Evolutionary conservation across 1,140 invertebrate genomes (phyloP), one percentile per base, ranked within the genome.

Genomic region (Tetramorium alpestre): DNA sequence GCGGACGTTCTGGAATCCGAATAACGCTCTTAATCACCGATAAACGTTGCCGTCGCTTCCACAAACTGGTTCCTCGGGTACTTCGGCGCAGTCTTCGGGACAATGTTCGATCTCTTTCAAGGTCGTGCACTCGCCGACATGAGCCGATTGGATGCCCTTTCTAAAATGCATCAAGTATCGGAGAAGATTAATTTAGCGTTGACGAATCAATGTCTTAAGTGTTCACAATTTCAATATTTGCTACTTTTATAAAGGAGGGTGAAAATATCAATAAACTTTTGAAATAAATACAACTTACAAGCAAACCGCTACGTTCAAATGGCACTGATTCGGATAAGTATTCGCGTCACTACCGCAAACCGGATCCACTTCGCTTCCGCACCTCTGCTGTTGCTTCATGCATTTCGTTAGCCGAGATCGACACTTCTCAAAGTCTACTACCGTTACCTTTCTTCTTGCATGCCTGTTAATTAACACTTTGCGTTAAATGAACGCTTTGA

Each of bases 1-100:
- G 16, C 22, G 84, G 49, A 89, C 77, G 41, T 86, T 60, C 60
- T 65, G 87, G 87, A 87, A 90, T 91, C 58, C 70, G 85, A 91
- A 91, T 91, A 91, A 89, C 87, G 5, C 54, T 87, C 44, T 86
- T 91, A 91, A 91, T 91, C 89, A 98, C 97, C 96, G 97, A 95
- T 99, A 99, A 86, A 98, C 98, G 92, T 98, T 98, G 89, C 98
- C 98, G 93, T 99, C 98, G 54, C 97, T 98, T 51, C 98, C 98
- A 94, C 98, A 99, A 82, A 98, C 97, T 16, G 98, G 98, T 93
- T 98, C 97, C 89, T 96, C 96, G 82, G 95, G 93, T n/a, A 96
- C 96, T 64, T 97, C 96, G 72, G 96, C 96, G 93, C 98, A 98
- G 82, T 96, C 96, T 78, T 96, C 96, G 0, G 97, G 97, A 93